Evolutionary conservation across 1,140 invertebrate genomes (phyloP).

Genomic region (Anthonomus grandis): DNA sequence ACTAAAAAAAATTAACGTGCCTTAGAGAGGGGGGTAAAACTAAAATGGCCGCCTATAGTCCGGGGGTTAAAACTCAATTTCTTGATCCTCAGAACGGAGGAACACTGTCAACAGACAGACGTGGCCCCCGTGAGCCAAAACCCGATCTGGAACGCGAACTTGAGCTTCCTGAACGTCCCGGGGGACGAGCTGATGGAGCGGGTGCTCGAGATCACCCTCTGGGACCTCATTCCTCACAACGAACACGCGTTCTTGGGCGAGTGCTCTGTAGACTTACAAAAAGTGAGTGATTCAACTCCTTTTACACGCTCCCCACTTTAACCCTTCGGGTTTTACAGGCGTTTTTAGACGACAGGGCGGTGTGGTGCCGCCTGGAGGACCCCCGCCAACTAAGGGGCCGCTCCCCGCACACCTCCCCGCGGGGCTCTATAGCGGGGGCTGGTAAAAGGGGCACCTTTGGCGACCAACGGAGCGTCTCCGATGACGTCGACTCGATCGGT

Average conservation of each 20-base stretch:
- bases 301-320: neutral
- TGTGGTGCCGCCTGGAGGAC: constrained; percentile 84
- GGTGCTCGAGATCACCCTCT: constrained; percentile 80
- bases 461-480: constrained; percentile 65
- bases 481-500: constrained; percentile 66
- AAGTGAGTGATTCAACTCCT: constrained; percentile 38
- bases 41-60: too few species aligned
- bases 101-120: constrained; percentile 71
- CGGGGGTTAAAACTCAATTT: too few species aligned
- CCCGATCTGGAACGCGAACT: constrained; percentile 87
- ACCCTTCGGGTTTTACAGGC: constrained; percentile 47
- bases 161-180: constrained; percentile 73
- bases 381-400: constrained; percentile 64
- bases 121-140: constrained; percentile 78
- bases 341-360: constrained; percentile 78
- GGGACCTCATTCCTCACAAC: constrained; percentile 77
- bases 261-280: constrained; percentile 74
- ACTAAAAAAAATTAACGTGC: too few species aligned
- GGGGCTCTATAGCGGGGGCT: constrained; percentile 69
- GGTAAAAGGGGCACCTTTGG: constrained; percentile 64
- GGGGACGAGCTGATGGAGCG: constrained; percentile 75
- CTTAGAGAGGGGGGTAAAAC: too few species aligned
- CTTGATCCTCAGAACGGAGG: constrained; percentile 59
- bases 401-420: constrained; percentile 72
- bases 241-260: constrained; percentile 82